A percentile compares a stretch with the other conserved stretches of the same genome.
Evolutionary conservation across 2,797 vertebrate species (phyloP).

Genomic region (Sebastes ruberrimus): DNA sequence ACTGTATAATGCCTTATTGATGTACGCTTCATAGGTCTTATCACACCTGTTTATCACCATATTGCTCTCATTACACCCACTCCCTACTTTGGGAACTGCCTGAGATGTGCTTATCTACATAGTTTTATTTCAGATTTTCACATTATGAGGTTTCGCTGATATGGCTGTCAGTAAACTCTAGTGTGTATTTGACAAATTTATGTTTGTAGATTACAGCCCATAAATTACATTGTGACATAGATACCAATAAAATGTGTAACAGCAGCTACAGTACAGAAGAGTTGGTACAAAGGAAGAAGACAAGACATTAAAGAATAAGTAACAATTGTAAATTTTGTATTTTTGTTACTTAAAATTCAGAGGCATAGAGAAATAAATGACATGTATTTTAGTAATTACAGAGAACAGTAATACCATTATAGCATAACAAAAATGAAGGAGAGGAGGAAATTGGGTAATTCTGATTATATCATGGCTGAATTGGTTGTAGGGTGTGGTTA

Average conservation of each 20-base stretch:
- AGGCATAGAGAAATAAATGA: neutral
- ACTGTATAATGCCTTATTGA: neutral
- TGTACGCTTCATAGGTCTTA: slow-evolving; percentile 3
- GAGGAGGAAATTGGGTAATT: neutral
- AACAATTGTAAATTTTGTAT: neutral
- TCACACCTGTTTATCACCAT: slow-evolving; percentile 24
- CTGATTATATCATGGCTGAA: neutral
- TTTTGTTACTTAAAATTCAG: neutral
- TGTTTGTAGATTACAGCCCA: neutral
- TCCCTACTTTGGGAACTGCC: neutral
- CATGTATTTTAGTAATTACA: neutral
- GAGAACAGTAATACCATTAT: neutral
- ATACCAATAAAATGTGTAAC: neutral
- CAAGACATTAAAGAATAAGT: neutral
- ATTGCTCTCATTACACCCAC: slow-evolving; percentile 20
- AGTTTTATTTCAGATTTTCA: slow-evolving; percentile 5
- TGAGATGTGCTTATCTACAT: slow-evolving; percentile 14
- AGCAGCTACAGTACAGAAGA: neutral
- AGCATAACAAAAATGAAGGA: neutral
- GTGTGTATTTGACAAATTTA: slow-evolving; percentile 7
- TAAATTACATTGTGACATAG: neutral
- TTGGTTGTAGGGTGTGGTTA: neutral
- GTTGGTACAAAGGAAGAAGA: neutral
- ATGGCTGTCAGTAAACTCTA: neutral
- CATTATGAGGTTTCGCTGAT: neutral